Evolutionary conservation across 2,113 vertebrate genomes (phyloP).

Genomic region (Tenrec ecaudatus): DNA sequence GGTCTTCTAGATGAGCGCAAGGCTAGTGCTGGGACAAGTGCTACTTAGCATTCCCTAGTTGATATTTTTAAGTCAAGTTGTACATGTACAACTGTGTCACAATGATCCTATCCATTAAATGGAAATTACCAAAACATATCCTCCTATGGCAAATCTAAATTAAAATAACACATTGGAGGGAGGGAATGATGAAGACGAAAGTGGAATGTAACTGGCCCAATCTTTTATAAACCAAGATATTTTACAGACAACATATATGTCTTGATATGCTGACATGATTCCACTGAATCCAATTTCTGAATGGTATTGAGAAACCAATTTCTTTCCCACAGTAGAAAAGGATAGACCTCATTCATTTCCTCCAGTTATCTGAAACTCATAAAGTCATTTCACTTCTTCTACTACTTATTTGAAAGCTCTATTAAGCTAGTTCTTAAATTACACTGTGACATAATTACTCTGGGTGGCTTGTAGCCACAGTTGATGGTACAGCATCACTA

Average conservation of each 20-base stretch:
- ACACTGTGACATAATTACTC: background rate
- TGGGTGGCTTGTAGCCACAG: background rate
- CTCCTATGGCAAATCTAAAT: constrained; percentile 11
- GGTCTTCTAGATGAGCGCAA: background rate
- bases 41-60: background rate
- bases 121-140: background rate
- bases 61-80: constrained; percentile 16
- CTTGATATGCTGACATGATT: background rate
- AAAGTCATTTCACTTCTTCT: background rate
- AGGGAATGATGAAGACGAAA: background rate
- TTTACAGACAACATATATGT: constrained; percentile 15
- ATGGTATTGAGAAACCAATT: background rate
- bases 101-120: constrained; percentile 47
- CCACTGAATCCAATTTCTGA: constrained; percentile 5
- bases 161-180: background rate
- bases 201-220: background rate
- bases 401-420: background rate
- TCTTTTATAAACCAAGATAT: background rate
- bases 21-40: background rate
- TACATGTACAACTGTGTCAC: constrained; percentile 5
- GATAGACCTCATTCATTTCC: background rate
- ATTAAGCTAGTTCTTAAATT: constrained; percentile 17
- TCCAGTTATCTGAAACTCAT: constrained; percentile 16
- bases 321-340: constrained; percentile 13
- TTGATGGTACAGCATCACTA: background rate